Evolutionary conservation across 2,888 invertebrate genomes (phyloP).

Genomic region (Dryomyza anilis): DNA sequence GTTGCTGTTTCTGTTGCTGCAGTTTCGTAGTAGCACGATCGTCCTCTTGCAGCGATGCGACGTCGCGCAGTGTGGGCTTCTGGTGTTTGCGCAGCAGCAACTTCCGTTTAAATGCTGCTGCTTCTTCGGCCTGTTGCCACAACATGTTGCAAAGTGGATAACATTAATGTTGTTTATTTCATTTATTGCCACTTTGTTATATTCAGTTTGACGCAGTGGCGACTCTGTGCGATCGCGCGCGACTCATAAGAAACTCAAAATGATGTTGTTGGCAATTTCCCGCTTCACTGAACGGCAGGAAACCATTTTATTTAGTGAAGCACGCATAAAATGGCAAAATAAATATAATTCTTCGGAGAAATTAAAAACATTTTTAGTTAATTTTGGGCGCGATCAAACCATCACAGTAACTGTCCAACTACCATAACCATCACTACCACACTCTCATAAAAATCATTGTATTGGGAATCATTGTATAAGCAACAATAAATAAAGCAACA

Average conservation of each 20-base stretch:
- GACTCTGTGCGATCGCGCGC: background rate
- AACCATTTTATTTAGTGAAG: slow-evolving; percentile 9
- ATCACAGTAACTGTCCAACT: no score
- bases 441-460: no score
- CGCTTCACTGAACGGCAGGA: slow-evolving; percentile 50
- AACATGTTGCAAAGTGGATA: slow-evolving; percentile 13
- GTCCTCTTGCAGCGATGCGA: no score
- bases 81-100: slow-evolving; percentile 11
- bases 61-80: slow-evolving; percentile 15
- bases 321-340: background rate
- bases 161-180: slow-evolving; percentile 19
- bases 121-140: background rate
- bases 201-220: background rate
- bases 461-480: background rate
- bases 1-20: background rate
- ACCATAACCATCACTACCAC: no score
- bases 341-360: background rate
- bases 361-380: background rate
- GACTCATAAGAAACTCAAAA: slow-evolving; percentile 33
- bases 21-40: no score
- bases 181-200: background rate
- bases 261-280: slow-evolving; percentile 58
- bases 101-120: background rate
- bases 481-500: background rate
- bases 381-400: no score